Evolutionary conservation across 2,113 vertebrate species (phyloP), one percentile per base, ranked within the genome.

Genomic region (Etheostoma cragini): DNA sequence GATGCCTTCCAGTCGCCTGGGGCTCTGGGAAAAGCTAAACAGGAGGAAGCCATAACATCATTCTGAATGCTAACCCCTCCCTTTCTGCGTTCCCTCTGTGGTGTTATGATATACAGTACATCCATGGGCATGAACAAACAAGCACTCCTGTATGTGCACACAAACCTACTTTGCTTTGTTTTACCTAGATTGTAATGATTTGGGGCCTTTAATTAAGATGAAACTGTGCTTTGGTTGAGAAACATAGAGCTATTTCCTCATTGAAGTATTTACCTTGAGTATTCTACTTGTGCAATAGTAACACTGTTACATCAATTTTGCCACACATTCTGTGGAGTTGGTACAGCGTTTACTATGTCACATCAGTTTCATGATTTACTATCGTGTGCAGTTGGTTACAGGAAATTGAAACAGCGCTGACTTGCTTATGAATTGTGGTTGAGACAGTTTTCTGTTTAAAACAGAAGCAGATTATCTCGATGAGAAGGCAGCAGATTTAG

Each of bases 1-100:
- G 89, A 94, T 94, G 94, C 91, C 91, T 94, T 90, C 83, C 87
- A 92, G 92, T 93, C 82, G 94, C 94, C 94, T 84, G 88, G 92
- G 94, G 94, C 92, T 91, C 85, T 80, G 86, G 79, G 87, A 84
- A 82, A 87, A 86, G 79, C 92, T 90, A 88, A 93, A 94, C 92
- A 91, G 91, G 89, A 90, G 91, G 88, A 81, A 80, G 86, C 83
- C 89, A 88, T 86, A 92, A 91, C 86, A 88, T 87, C 70, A 87
- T 88, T 90, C 83, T 58, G 64, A 87, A 84, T 54, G 74, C 76
- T 52, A 75, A 0, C 53, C 76, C 72, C 78, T 52, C 74, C 81
- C 66, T 57, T 21, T 61, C 74, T 73, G 56, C 30, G 45, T 73
- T 79, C 61, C 76, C 83, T 81, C 53, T 73, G 70, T 77, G 71